Conservation (phyloP, 2,113 vertebrate species). For the Chloroceryle aenea region DNA sequence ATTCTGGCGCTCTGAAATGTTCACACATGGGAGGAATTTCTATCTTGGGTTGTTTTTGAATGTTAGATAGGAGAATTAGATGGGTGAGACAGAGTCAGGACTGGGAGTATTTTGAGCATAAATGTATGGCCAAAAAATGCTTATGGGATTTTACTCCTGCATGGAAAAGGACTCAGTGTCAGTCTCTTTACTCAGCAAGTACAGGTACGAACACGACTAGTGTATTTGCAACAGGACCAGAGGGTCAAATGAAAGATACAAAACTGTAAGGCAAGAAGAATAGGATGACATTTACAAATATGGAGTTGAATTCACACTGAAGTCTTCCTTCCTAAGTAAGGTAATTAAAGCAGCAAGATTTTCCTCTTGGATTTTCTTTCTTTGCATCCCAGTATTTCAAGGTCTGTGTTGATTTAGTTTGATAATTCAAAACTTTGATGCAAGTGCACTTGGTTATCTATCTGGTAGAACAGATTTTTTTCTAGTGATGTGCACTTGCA, state of each 20-base stretch:
- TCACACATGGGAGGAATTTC: rapidly evolving
- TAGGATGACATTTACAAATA: background rate
- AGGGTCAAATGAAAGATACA: background rate
- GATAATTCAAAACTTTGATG: background rate
- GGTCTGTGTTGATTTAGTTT: background rate
- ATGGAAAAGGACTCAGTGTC: background rate
- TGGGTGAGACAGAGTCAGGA: background rate
- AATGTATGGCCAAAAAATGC: background rate
- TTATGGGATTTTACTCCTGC: background rate
- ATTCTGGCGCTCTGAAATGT: background rate
- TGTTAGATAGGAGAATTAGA: background rate
- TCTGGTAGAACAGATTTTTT: background rate
- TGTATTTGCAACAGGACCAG: background rate
- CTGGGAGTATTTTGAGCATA: background rate
- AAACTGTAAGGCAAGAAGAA: background rate
- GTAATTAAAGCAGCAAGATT: background rate
- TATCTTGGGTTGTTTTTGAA: background rate
- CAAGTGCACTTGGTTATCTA: background rate
- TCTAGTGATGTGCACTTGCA: background rate
- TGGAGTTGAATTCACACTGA: background rate
- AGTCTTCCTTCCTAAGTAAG: background rate
- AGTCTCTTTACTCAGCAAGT: background rate
- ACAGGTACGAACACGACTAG: background rate
- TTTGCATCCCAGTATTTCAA: background rate
- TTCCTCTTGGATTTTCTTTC: background rate